Conservation (phyloP, 2,113 vertebrate species). For the Carassius carassius region DNA sequence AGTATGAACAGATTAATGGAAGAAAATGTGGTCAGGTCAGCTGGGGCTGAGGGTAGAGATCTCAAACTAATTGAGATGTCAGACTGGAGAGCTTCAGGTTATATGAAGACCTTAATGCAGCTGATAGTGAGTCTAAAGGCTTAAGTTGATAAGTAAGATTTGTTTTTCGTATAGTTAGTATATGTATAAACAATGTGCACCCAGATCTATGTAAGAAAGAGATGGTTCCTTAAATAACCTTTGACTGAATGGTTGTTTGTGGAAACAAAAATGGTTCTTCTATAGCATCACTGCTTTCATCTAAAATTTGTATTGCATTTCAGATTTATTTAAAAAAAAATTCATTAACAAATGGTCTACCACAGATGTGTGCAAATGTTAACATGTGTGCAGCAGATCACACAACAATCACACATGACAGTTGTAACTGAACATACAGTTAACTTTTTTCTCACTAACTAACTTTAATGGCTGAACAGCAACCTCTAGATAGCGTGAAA, state of each 20-base stretch:
- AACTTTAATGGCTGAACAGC: background rate
- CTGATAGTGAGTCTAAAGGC: background rate
- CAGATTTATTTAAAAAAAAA: too few species aligned
- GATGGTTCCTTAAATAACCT: too few species aligned
- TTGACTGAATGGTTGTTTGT: too few species aligned
- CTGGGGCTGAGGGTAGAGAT: background rate
- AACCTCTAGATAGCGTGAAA: slow-evolving; percentile 39
- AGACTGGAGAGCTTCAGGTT: background rate
- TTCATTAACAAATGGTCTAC: too few species aligned
- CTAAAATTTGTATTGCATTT: too few species aligned
- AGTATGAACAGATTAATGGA: background rate
- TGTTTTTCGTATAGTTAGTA: background rate
- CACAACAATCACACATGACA: too few species aligned
- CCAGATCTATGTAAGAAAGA: too few species aligned
- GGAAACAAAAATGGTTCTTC: too few species aligned
- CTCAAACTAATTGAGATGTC: background rate
- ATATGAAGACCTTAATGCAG: background rate
- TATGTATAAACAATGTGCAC: too few species aligned
- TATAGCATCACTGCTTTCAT: too few species aligned
- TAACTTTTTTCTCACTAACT: background rate
- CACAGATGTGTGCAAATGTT: too few species aligned
- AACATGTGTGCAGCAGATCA: too few species aligned
- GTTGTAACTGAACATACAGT: background rate
- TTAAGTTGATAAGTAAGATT: background rate
- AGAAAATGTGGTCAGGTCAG: slow-evolving; percentile 16